Percentiles rank a stretch among this genome's conserved stretches.
phyloP scores from a whole-genome alignment of 2,797 vertebrate genomes.

The Pseudocheirus occidentalis region DNA sequence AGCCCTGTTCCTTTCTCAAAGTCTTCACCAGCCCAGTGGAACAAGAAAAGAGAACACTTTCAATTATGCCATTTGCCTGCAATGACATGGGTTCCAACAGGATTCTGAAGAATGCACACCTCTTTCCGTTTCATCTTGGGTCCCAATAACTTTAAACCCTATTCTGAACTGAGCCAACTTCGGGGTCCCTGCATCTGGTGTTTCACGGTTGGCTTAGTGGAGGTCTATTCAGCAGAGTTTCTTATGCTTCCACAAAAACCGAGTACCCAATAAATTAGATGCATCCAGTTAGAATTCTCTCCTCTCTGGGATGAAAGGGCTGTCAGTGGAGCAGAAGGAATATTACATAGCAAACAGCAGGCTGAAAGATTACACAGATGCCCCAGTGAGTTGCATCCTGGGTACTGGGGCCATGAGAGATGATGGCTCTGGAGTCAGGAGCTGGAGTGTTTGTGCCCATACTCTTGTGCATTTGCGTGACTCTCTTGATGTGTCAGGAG shows the following conservation, averaged over 20 bases:
- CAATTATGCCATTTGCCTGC: neutral
- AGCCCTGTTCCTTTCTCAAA: neutral
- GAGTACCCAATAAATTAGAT: neutral
- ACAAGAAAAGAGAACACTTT: constrained; percentile 41
- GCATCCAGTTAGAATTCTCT: neutral
- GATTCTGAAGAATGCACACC: neutral
- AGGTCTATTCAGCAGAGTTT: neutral
- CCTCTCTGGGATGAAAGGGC: neutral
- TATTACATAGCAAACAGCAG: neutral
- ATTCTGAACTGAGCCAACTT: neutral
- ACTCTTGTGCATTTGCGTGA: neutral
- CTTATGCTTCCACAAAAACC: constrained; percentile 5
- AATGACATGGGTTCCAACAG: neutral
- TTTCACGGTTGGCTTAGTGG: neutral
- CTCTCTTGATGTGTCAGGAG: neutral
- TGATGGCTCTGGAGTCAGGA: neutral
- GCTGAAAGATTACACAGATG: neutral
- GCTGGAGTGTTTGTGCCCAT: neutral
- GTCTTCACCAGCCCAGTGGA: neutral
- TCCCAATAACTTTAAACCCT: neutral
- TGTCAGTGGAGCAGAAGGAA: neutral
- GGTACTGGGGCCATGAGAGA: neutral
- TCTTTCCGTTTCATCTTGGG: constrained; percentile 26
- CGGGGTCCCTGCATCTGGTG: neutral
- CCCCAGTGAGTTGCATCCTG: accelerated